Percentiles rank a stretch among this genome's conserved stretches.
phyloP scores from a whole-genome alignment of 1,140 invertebrate genomes.

The Drosophila sturtevanti region DNA sequence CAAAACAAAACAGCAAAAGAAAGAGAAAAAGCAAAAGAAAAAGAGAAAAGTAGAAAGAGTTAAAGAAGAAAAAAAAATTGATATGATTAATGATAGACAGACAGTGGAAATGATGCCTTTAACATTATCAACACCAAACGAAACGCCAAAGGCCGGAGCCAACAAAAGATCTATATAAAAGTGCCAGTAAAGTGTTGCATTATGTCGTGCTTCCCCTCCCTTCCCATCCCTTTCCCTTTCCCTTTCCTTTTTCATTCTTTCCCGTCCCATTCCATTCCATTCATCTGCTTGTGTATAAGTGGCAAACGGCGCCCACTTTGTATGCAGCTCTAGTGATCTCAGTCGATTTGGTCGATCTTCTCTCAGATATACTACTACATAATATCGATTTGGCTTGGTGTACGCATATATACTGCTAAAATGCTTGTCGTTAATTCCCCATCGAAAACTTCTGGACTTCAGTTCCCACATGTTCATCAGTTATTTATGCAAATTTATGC shows the following conservation, averaged over 20 bases:
- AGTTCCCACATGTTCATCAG: constrained; percentile 36
- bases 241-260: background rate
- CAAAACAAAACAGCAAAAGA: background rate
- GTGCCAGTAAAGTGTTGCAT: constrained; percentile 33
- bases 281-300: constrained; percentile 33
- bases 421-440: constrained; percentile 59
- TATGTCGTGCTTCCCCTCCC: constrained; percentile 23
- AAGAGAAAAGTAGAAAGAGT: background rate
- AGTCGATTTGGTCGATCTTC: constrained; percentile 26
- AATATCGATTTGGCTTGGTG: constrained; percentile 68
- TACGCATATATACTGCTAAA: constrained; percentile 65
- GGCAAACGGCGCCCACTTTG: constrained; percentile 76
- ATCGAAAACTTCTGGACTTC: background rate
- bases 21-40: constrained; percentile 19
- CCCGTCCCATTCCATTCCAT: background rate
- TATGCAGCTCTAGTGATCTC: constrained; percentile 50
- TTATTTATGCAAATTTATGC: constrained; percentile 74
- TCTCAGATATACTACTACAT: constrained; percentile 50
- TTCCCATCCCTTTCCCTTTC: constrained; percentile 15
- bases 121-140: constrained; percentile 50
- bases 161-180: background rate
- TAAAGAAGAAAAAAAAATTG: background rate
- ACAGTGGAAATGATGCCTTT: constrained; percentile 45
- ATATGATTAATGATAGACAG: constrained; percentile 62
- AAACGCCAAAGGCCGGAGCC: background rate